These are phyloP conservation scores for Callospermophilus lateralis DNA, from an alignment of 2,113 vertebrate species.

Conservation along the genomic window DNA sequence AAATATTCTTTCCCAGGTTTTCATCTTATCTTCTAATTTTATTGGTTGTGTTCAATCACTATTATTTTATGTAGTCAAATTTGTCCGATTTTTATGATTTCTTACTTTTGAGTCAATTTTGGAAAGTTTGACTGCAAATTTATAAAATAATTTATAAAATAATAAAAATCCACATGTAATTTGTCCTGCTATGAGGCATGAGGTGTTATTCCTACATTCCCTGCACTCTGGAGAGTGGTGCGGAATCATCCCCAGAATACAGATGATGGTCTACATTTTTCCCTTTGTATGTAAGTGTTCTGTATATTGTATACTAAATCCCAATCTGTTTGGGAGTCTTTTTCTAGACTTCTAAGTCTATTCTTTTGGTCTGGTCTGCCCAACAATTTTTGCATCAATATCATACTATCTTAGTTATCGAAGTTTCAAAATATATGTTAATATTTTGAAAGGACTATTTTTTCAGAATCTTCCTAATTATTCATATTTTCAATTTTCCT, in stretches of 20 bases:
- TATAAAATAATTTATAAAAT: slow-evolving; percentile 36
- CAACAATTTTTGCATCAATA: neutral
- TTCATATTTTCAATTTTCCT: slow-evolving; percentile 26
- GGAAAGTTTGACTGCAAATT: neutral
- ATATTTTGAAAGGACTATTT: neutral
- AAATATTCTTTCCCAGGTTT: neutral
- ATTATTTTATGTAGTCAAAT: neutral
- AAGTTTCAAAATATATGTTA: neutral
- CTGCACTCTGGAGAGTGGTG: neutral
- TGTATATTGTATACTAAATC: neutral
- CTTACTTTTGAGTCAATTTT: neutral
- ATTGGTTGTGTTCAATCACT: neutral
- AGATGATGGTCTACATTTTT: neutral
- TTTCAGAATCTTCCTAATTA: neutral
- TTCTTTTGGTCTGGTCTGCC: neutral
- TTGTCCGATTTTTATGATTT: neutral
- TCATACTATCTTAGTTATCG: neutral
- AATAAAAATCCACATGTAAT: neutral
- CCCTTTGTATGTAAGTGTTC: neutral
- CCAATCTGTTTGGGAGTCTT: neutral
- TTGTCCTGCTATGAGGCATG: neutral
- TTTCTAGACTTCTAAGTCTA: neutral
- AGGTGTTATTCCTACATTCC: neutral
- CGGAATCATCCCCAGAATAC: neutral
- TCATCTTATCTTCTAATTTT: neutral